These are phyloP conservation scores for Smittia sp. DNA, from an alignment of 2,888 invertebrate species.

Conservation along the genomic window DNA sequence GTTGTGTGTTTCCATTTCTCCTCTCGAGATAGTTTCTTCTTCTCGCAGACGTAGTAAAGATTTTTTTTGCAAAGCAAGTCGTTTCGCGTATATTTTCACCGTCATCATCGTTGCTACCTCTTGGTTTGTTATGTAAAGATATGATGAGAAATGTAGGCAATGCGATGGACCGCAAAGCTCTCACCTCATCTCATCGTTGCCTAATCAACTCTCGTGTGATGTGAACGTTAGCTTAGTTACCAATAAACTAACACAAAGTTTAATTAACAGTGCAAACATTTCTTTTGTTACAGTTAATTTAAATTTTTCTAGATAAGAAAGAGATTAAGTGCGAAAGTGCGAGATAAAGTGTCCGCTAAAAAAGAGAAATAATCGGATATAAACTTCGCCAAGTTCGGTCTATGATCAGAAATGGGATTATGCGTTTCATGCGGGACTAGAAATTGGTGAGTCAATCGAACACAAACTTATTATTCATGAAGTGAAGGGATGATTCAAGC, in stretches of 20 bases:
- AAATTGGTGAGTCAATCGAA: slow-evolving; percentile 29
- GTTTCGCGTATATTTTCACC: too few relatives aligned
- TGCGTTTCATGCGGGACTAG: slow-evolving; percentile 1
- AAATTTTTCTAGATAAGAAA: neutral
- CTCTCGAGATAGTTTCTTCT: neutral
- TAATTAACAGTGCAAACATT: neutral
- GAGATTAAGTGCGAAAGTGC: neutral
- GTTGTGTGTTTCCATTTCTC: neutral
- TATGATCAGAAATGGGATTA: slow-evolving; percentile 33
- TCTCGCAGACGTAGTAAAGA: neutral
- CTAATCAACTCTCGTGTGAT: too few relatives aligned
- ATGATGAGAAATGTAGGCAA: too few relatives aligned
- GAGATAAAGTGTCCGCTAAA: neutral
- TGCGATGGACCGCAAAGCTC: too few relatives aligned
- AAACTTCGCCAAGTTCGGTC: neutral
- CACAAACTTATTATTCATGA: neutral
- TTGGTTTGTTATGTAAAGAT: too few relatives aligned
- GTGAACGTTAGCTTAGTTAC: too few relatives aligned
- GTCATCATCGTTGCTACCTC: too few relatives aligned
- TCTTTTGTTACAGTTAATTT: neutral
- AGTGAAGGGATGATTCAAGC: neutral
- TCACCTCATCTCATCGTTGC: too few relatives aligned
- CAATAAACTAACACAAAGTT: neutral
- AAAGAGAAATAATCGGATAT: neutral
- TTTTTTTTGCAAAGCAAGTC: too few relatives aligned